phyloP scores from a whole-genome alignment of 1,140 invertebrate genomes.

The Augochlora pura region DNA sequence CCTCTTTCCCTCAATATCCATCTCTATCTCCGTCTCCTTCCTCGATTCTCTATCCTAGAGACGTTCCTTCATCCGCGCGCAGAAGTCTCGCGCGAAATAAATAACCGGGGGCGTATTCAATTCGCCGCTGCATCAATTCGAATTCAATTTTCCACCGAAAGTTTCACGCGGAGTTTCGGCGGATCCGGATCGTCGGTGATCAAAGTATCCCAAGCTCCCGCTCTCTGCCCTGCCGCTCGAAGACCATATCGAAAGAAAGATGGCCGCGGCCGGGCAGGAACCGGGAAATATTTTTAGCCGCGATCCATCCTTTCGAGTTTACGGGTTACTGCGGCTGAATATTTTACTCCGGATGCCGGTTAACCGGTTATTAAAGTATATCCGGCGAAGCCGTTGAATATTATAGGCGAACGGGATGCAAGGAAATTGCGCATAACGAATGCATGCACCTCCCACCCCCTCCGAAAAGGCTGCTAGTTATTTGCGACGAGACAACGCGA shows the following conservation, averaged over 20 bases:
- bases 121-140: constrained; percentile 39
- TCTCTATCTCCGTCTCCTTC: neutral
- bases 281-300: constrained; percentile 21
- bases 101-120: constrained; percentile 56
- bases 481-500: no score
- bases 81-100: constrained; percentile 48
- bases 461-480: no score
- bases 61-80: constrained; percentile 1
- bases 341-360: constrained; percentile 10
- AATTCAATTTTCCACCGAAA: constrained; percentile 60
- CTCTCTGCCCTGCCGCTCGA: neutral
- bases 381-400: neutral
- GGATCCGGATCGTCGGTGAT: constrained; percentile 37
- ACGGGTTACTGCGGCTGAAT: constrained; percentile 23
- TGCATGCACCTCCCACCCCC: no score
- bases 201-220: constrained; percentile 39
- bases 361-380: constrained; percentile 1
- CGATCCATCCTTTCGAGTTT: constrained; percentile 29
- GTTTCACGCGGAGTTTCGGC: constrained; percentile 29
- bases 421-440: neutral
- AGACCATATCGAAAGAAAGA: neutral
- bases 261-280: neutral
- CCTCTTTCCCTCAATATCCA: neutral
- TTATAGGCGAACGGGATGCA: neutral
- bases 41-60: neutral